Evolutionary conservation across 2,888 invertebrate species (phyloP).

Genomic region (Lottia gigantea): DNA sequence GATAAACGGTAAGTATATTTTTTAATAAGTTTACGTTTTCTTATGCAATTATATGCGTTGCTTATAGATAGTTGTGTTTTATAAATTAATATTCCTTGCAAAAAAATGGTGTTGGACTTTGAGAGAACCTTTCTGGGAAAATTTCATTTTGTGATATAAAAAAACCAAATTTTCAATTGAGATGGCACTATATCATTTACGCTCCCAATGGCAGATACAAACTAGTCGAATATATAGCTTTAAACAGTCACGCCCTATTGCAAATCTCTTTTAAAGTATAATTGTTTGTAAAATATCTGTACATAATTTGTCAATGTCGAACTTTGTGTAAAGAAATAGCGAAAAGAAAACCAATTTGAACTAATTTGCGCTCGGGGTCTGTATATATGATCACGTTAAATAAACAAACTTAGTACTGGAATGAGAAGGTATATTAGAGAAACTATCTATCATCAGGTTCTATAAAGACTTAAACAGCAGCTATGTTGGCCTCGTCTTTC

Average conservation of each 20-base stretch:
- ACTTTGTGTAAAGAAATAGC: not conserved
- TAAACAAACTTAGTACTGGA: constrained; percentile 5
- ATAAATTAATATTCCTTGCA: no score
- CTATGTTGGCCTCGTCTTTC: constrained; percentile 2
- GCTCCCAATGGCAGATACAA: no score
- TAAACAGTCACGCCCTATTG: not conserved
- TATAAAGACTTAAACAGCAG: not conserved
- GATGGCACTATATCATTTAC: no score
- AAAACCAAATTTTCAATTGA: no score
- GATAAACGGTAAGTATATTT: no score
- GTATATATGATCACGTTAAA: constrained; percentile 8
- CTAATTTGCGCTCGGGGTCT: not conserved
- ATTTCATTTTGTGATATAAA: no score
- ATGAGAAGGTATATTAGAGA: not conserved
- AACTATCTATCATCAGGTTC: not conserved
- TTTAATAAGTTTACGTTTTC: no score
- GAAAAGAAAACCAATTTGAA: not conserved
- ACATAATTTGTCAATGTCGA: constrained; percentile 7
- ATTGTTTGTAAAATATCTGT: constrained; percentile 1
- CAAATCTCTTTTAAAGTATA: not conserved
- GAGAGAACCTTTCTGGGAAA: no score
- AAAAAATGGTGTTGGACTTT: no score
- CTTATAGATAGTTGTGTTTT: no score
- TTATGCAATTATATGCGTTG: no score
- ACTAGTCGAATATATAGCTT: no score